Percentiles rank a stretch among this genome's conserved stretches.
phyloP scores from a whole-genome alignment of 2,113 vertebrate genomes.

The Pluvianellus socialis region DNA sequence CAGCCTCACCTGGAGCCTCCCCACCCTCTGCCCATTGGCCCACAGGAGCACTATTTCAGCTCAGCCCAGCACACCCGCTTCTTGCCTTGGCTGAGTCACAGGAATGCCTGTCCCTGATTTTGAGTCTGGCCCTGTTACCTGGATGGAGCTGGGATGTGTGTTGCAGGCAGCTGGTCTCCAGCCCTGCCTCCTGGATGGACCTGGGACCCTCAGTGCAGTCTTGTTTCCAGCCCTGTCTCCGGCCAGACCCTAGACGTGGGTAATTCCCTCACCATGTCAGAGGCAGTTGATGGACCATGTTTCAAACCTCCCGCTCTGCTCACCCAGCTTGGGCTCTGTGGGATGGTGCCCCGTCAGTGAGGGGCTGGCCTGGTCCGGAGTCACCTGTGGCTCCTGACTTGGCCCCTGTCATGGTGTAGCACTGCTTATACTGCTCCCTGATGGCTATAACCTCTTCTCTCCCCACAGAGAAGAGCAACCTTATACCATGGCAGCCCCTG shows the following conservation, averaged over 20 bases:
- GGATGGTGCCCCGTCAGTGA: not conserved
- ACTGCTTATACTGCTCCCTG: not conserved
- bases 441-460: not conserved
- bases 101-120: fast-evolving
- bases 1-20: not conserved
- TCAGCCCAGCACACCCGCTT: not conserved
- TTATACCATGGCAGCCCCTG: not conserved
- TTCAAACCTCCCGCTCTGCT: not conserved
- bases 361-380: not conserved
- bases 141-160: not conserved
- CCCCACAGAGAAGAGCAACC: not conserved
- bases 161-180: not conserved
- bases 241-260: not conserved
- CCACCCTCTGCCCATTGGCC: not conserved
- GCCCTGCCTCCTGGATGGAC: not conserved
- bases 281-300: not conserved
- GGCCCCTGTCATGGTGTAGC: not conserved
- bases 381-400: not conserved
- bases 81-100: fast-evolving
- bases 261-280: not conserved
- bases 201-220: no score
- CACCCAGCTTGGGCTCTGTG: not conserved
- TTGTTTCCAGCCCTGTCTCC: not conserved
- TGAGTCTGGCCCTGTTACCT: not conserved
- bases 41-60: not conserved